Percentiles rank a stretch among this genome's conserved stretches.
phyloP scores from a whole-genome alignment of 1,140 invertebrate species.

The Bombyx mori region ASM3026992v2 NC_085117.1:9257001-9257500 shows the following conservation, averaged over 20 bases:
- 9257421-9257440: too few species aligned
- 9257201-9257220: slow-evolving; percentile 10
- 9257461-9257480: too few species aligned
- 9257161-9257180: slow-evolving; percentile 13
- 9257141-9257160: slow-evolving; percentile 22
- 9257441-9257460: too few species aligned
- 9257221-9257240: slow-evolving; percentile 13
- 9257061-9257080: slow-evolving; percentile 15
- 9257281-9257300: slow-evolving; percentile 7
- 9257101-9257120: slow-evolving; percentile 10
- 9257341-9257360: too few species aligned
- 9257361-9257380: too few species aligned
- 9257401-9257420: too few species aligned
- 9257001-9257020: slow-evolving; percentile 22
- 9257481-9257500: too few species aligned
- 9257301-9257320: slow-evolving; percentile 16
- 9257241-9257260: slow-evolving; percentile 9
- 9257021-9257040: slow-evolving; percentile 11
- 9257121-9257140: slow-evolving; percentile 17
- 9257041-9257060: slow-evolving; percentile 10
- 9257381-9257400: too few species aligned
- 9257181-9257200: slow-evolving; percentile 21
- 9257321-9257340: too few species aligned
- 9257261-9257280: slow-evolving; percentile 7
- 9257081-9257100: slow-evolving; percentile 12